These are phyloP conservation scores for Hydractinia echinata DNA, from an alignment of 30 jellyfish, hydroid and myxozoan species.

Conservation along the genomic window DNA sequence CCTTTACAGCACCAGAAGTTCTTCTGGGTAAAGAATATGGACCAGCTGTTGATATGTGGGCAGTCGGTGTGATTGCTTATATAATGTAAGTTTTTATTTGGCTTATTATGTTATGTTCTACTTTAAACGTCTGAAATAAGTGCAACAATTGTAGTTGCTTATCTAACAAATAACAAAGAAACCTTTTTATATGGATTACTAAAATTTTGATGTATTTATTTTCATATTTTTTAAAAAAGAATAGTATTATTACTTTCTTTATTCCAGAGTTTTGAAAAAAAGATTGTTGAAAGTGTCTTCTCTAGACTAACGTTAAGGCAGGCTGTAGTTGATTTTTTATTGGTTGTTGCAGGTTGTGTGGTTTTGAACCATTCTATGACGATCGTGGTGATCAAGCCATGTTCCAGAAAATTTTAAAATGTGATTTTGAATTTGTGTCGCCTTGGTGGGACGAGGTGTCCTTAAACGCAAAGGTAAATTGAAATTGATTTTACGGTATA, in stretches of 20 bases:
- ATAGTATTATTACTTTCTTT: no score
- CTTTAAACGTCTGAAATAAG: not conserved
- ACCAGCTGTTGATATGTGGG: conserved; percentile 99
- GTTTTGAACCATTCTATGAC: conserved; percentile 92
- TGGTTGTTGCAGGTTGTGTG: conserved; percentile 64
- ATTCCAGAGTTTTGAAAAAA: no score
- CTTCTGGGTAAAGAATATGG: conserved; percentile 82
- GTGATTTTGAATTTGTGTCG: conserved; percentile 86
- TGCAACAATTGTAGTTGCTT: no score
- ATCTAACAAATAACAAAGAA: no score
- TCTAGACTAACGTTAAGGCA: not conserved
- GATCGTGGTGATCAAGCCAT: conserved; percentile 94
- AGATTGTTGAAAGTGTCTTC: no score
- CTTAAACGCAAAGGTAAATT: conserved; percentile 75
- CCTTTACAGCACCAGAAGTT: conserved; percentile 91
- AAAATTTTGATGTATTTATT: no score
- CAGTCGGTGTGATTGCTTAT: conserved; percentile 90
- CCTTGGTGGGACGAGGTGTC: conserved; percentile 99
- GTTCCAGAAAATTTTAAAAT: conserved; percentile 84
- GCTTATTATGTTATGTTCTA: not conserved
- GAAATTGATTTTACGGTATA: not conserved
- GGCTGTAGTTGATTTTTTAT: not conserved
- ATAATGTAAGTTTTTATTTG: conserved; percentile 59
- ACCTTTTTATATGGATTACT: no score
- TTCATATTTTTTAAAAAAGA: no score